Evolutionary conservation across 1,140 invertebrate genomes (phyloP), one percentile per base, ranked within the genome.

Genomic region (Polyergus mexicanus): DNA sequence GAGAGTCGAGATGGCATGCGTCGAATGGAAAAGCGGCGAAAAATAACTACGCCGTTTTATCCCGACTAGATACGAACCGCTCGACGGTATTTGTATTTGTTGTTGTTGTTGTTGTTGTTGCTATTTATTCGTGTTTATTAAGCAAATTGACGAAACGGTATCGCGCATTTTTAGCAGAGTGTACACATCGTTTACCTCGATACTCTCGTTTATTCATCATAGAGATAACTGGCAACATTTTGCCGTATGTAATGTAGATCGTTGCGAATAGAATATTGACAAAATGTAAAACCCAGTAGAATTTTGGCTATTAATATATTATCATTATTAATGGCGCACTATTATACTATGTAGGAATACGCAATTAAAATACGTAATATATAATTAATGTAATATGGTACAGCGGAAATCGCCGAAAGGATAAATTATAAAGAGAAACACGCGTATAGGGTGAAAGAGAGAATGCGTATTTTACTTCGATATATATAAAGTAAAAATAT

Each of bases 1-100:
- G 78, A 72, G 78, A 83, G 68, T 83, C 78, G 78, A 74, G 78
- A 83, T 83, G 74, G 78, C 68, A 74, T 74, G 68, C 78, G 68
- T 83, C 68, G 78, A 83, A 83, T 83, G 68, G 68, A 83, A 83
- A 51, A 83, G 38, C 54, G 35, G 22, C 54, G 78, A 83, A 83
- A 83, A 83, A 83, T 74, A 83, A 74, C 78, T 35, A 47, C 47
- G 68, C 19, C 78, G 54, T 74, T 74, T 83, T 47, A 13, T 56
- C 51, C 8, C 3, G 47, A 56, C 65, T 58, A 69, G 65, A 69
- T 51, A 32, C n/a, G n/a, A 11, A 19, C 35, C 22, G 32, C 35
- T 56, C 66, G 38, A 41, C 8, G 38, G 19, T 38, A 19, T 22
- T 38, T 41, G 44, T 71, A 71, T 32, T 32, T 32, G 32, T 28